Evolutionary conservation across 2,113 vertebrate genomes (phyloP).

Genomic region (Oryzias javanicus): DNA sequence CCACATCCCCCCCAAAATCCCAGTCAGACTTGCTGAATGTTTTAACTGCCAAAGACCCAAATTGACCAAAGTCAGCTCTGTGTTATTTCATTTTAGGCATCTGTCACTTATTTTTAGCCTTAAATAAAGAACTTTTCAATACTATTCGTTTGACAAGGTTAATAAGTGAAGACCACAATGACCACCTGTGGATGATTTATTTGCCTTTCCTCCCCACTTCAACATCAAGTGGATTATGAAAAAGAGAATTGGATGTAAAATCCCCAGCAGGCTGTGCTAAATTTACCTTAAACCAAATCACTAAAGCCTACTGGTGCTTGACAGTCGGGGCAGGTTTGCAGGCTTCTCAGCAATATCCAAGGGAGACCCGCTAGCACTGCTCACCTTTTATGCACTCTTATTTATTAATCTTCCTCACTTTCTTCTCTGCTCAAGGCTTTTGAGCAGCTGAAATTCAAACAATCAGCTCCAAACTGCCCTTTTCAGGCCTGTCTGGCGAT

Average conservation of each 20-base stretch:
- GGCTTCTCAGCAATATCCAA: conserved; percentile 59
- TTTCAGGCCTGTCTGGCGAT: background rate
- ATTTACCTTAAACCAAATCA: conserved; percentile 79
- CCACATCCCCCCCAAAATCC: too few relatives aligned
- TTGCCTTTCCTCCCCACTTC: conserved; percentile 46
- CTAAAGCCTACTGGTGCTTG: conserved; percentile 74
- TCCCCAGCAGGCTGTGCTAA: conserved; percentile 71
- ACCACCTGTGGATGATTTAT: conserved; percentile 70
- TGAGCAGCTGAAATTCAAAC: conserved; percentile 53
- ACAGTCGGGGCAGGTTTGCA: conserved; percentile 69
- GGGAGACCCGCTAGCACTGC: conserved; percentile 50
- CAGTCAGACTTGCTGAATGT: too few relatives aligned
- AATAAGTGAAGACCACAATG: conserved; percentile 37
- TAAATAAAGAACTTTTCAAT: conserved; percentile 42
- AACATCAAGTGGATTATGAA: conserved; percentile 66
- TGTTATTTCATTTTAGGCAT: conserved; percentile 13
- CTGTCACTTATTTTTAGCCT: conserved; percentile 21
- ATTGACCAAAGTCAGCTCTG: background rate
- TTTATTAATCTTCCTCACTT: conserved; percentile 68
- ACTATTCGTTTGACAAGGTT: conserved; percentile 63
- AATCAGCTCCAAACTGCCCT: conserved; percentile 18
- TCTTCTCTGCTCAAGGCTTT: conserved; percentile 48
- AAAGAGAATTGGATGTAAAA: conserved; percentile 72
- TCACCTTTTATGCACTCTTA: conserved; percentile 66
- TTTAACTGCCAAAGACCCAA: too few relatives aligned